Conservation (phyloP, 2,888 invertebrate genomes). For the Macroteleia sp. region DNA sequence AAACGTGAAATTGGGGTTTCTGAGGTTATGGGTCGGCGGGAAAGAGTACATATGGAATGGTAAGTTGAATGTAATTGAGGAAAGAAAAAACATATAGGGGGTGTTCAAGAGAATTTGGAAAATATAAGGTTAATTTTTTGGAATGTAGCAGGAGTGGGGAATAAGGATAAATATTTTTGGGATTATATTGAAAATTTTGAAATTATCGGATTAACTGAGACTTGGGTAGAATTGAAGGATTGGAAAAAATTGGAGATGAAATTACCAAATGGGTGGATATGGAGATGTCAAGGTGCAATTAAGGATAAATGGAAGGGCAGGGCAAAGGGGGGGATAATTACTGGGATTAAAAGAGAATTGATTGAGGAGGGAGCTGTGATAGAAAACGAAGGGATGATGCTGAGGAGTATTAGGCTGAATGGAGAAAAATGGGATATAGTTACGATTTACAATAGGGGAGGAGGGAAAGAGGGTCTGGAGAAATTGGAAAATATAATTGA, state of each 20-base stretch:
- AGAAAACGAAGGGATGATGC: not conserved
- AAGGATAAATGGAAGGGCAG: slow-evolving; percentile 37
- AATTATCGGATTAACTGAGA: slow-evolving; percentile 52
- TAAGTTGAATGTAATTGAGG: not conserved
- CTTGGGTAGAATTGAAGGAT: slow-evolving; percentile 56
- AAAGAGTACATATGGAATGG: not conserved
- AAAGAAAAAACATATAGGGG: slow-evolving; percentile 1
- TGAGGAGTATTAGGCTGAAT: not conserved
- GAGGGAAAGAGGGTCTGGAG: not conserved
- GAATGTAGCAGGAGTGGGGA: slow-evolving; percentile 58
- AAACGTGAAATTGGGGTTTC: slow-evolving; percentile 3
- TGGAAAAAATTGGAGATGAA: slow-evolving; percentile 32
- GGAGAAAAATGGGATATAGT: slow-evolving; percentile 1
- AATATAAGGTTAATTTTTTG: slow-evolving; percentile 27
- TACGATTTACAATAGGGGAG: slow-evolving; percentile 6
- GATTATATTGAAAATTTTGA: slow-evolving; percentile 41
- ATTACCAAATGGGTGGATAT: slow-evolving; percentile 25
- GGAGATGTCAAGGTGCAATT: slow-evolving; percentile 27
- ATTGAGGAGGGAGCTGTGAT: not conserved
- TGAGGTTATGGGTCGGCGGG: not conserved
- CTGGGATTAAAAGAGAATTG: slow-evolving; percentile 20
- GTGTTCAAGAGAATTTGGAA: not conserved
- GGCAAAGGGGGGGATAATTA: slow-evolving; percentile 43
- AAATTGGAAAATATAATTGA: not conserved
- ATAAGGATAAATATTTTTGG: slow-evolving; percentile 60